phyloP scores from a whole-genome alignment of 1,140 invertebrate genomes.

The Meloidogyne chitwoodi region DNA sequence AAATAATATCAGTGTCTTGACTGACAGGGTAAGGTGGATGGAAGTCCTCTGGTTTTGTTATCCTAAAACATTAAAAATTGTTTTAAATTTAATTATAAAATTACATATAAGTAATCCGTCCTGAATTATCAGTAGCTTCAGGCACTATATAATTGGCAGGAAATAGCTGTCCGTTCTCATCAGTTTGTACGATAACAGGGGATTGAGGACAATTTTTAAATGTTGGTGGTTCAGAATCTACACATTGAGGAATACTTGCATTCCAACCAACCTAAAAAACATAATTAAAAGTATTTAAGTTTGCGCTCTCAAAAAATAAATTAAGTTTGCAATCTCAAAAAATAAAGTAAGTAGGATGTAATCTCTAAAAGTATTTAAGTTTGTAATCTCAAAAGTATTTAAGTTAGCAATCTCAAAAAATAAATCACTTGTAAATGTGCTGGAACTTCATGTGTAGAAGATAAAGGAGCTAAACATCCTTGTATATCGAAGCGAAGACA shows the following conservation, averaged over 20 bases:
- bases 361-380: too few relatives aligned
- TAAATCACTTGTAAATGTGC: slow-evolving; percentile 50
- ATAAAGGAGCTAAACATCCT: slow-evolving; percentile 73
- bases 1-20: slow-evolving; percentile 81
- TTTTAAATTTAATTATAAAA: slow-evolving; percentile 62
- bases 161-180: slow-evolving; percentile 76
- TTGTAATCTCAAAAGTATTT: too few relatives aligned
- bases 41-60: slow-evolving; percentile 74
- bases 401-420: too few relatives aligned
- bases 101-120: slow-evolving; percentile 80
- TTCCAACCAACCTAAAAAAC: slow-evolving; percentile 74
- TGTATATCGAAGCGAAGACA: slow-evolving; percentile 92
- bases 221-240: slow-evolving; percentile 89
- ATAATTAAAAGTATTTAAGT: too few relatives aligned
- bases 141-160: slow-evolving; percentile 88
- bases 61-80: slow-evolving; percentile 52
- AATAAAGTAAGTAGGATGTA: too few relatives aligned
- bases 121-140: slow-evolving; percentile 84
- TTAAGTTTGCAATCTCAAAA: too few relatives aligned
- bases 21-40: slow-evolving; percentile 76
- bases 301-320: too few relatives aligned
- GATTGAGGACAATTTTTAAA: slow-evolving; percentile 91
- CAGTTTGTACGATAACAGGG: slow-evolving; percentile 81
- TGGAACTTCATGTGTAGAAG: slow-evolving; percentile 55
- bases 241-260: slow-evolving; percentile 85